Conservation (phyloP, 2,797 vertebrate species). For the Manis crassicaudata region DNA sequence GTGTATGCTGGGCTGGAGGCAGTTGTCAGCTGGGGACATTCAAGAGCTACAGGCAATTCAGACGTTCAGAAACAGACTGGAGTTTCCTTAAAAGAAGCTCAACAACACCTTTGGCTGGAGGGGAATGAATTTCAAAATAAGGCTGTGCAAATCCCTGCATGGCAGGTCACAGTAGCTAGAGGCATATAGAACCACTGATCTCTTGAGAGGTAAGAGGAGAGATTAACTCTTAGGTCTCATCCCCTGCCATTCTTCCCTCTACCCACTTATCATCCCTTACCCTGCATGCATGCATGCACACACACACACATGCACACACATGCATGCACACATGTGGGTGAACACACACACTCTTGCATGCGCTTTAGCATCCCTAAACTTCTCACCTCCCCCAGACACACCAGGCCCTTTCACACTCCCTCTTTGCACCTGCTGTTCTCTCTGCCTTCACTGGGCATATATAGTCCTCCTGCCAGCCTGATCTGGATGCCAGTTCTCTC, state of each 20-base stretch:
- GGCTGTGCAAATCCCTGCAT: background rate
- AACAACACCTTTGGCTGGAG: background rate
- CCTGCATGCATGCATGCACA: background rate
- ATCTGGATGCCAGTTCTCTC: background rate
- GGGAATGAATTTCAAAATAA: slow-evolving; percentile 18
- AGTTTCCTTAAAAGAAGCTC: background rate
- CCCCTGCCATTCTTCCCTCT: background rate
- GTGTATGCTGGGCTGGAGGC: background rate
- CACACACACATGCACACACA: background rate
- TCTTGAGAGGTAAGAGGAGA: slow-evolving; percentile 39
- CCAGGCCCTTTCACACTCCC: slow-evolving; percentile 50
- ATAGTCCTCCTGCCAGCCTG: background rate
- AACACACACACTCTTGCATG: rapidly evolving
- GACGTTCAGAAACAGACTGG: background rate
- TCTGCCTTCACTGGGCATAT: slow-evolving; percentile 14
- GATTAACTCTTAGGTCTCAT: slow-evolving; percentile 31
- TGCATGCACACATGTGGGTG: too few relatives aligned
- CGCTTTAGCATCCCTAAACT: background rate
- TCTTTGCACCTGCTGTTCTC: slow-evolving; percentile 65
- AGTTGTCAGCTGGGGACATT: background rate
- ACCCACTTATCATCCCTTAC: background rate
- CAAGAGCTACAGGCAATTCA: background rate
- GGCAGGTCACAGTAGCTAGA: background rate
- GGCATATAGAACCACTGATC: slow-evolving; percentile 5
- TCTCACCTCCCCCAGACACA: slow-evolving; percentile 51